Conservation (phyloP, 2,888 invertebrate species). For the Imbricaverruca yamaguchii region DNA sequence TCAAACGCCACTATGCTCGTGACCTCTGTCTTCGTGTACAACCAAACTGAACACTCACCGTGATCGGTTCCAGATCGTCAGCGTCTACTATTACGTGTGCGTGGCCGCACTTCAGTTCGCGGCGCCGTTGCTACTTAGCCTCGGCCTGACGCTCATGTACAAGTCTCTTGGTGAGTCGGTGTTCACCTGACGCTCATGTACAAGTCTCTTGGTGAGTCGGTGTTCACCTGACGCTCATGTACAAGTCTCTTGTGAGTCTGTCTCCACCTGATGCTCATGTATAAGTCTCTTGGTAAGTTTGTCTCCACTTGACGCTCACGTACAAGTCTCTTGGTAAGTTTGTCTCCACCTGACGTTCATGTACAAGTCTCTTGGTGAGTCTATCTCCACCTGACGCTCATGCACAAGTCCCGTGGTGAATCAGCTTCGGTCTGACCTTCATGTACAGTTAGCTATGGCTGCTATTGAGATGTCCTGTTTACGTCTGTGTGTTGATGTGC, state of each 20-base stretch:
- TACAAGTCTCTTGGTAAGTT: conserved; percentile 45
- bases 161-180: conserved; percentile 66
- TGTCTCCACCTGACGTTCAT: conserved; percentile 63
- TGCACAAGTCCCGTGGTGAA: conserved; percentile 51
- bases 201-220: conserved; percentile 32
- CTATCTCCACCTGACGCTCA: conserved; percentile 57
- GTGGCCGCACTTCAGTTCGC: conserved; percentile 92
- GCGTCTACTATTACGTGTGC: conserved; percentile 93
- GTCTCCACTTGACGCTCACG: too few species aligned
- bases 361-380: conserved; percentile 47
- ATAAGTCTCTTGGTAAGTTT: too few species aligned
- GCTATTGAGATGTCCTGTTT: too few species aligned
- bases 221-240: conserved; percentile 63
- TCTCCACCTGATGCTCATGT: conserved; percentile 60
- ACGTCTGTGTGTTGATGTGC: too few species aligned
- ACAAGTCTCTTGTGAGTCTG: conserved; percentile 40
- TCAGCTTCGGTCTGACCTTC: too few species aligned
- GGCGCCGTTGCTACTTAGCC: conserved; percentile 77
- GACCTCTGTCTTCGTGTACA: too few species aligned
- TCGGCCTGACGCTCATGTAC: conserved; percentile 80
- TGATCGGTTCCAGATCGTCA: conserved; percentile 62
- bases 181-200: conserved; percentile 67
- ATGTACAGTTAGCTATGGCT: too few species aligned
- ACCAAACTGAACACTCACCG: too few species aligned
- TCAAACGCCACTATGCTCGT: too few species aligned